phyloP scores from a whole-genome alignment of 2,888 invertebrate species.

The Eupithecia tripunctaria region DNA sequence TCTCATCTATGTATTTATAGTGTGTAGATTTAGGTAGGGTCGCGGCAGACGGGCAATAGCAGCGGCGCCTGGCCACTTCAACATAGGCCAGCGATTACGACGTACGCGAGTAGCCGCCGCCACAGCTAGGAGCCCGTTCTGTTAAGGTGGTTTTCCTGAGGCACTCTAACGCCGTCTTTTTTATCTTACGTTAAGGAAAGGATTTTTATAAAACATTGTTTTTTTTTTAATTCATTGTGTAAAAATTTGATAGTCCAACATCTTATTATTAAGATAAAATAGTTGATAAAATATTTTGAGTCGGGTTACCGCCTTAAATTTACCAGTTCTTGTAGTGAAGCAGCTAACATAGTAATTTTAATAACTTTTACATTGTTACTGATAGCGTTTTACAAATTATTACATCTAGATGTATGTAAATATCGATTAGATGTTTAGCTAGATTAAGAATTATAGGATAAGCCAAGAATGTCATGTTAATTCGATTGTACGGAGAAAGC shows the following conservation, averaged over 20 bases:
- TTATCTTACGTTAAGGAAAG: too few species aligned
- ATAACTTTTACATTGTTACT: neutral
- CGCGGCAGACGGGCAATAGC: neutral
- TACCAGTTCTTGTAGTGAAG: neutral
- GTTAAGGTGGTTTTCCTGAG: too few species aligned
- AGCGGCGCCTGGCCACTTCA: neutral
- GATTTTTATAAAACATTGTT: too few species aligned
- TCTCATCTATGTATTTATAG: too few species aligned
- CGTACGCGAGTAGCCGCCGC: neutral
- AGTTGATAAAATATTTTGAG: too few species aligned
- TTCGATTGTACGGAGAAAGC: neutral
- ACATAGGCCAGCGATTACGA: neutral
- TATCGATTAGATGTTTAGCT: neutral
- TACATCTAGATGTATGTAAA: neutral
- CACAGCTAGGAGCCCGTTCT: neutral
- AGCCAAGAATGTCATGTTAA: neutral
- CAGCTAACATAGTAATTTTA: neutral
- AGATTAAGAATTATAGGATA: neutral
- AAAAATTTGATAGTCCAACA: too few species aligned
- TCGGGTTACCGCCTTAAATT: too few species aligned
- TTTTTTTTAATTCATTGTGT: too few species aligned
- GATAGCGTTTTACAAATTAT: neutral
- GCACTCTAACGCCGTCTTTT: too few species aligned
- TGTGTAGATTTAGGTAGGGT: neutral
- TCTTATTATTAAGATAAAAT: too few species aligned